These are phyloP conservation scores for Microtus montanus DNA, from an alignment of 2,113 vertebrate species.

Conservation along the genomic window DNA sequence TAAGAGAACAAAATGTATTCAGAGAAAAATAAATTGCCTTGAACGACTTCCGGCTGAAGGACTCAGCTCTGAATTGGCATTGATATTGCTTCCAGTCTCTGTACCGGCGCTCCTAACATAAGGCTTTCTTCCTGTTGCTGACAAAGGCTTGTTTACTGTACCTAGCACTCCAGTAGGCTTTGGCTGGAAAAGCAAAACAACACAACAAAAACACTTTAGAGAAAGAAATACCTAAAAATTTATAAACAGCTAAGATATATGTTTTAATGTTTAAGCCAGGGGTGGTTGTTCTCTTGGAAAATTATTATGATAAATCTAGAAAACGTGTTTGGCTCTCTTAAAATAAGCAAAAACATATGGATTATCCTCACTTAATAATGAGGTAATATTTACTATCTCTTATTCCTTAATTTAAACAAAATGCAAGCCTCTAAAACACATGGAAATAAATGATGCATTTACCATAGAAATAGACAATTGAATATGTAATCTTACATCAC, in stretches of 20 bases:
- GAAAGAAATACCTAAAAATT: conserved; percentile 31
- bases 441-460: conserved; percentile 11
- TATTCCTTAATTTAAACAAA: conserved; percentile 41
- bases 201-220: background rate
- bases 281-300: background rate
- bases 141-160: conserved; percentile 96
- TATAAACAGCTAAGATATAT: background rate
- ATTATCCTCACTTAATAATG: background rate
- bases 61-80: conserved; percentile 92
- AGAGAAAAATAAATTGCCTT: conserved; percentile 86
- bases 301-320: conserved; percentile 38
- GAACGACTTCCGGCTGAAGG: conserved; percentile 91
- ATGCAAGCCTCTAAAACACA: background rate
- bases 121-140: conserved; percentile 93
- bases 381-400: conserved; percentile 13
- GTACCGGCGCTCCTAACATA: conserved; percentile 90
- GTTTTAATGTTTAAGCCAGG: conserved; percentile 21
- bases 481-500: background rate
- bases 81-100: conserved; percentile 91
- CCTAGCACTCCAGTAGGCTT: conserved; percentile 94
- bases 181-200: conserved; percentile 85
- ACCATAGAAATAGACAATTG: conserved; percentile 5
- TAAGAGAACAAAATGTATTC: conserved; percentile 27
- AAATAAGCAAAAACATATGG: background rate
- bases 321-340: background rate